Base-by-base conservation (phyloP, 2,888 invertebrate genomes). In the Enchytraeus crypticus region DNA sequence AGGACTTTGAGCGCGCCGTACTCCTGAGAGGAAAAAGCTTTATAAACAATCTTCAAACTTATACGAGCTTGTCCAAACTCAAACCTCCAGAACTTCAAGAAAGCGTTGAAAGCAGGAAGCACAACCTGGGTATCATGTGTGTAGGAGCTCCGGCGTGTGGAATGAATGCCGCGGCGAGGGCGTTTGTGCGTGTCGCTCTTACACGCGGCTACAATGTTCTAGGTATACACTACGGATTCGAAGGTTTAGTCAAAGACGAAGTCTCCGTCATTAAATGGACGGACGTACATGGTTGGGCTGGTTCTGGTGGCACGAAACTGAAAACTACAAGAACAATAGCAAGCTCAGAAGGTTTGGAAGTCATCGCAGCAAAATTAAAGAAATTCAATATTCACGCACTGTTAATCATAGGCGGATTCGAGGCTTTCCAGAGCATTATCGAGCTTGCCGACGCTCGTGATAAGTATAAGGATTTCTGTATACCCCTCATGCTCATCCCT, bases 131-230 rank as follows among this genome's bases (percentile, higher is more conserved):
- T 26, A 88, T 98, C 49, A 89, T 98, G 88, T 95, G 96, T 79
- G 89, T 97, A 66, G 98, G 98, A 64, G 97, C 98, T 26, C 98
- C 98, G 0, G 92, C 96, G 53, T 97, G 98, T 80, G 98, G 98
- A 62, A 96, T 98, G 93, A 99, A 98, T 81, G 95, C 98, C 3
- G 93, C 95, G 0, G 93, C 97, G 53, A 87, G 98, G 56, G 92
- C 97, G 5, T 97, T 97, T 79, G 97, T 97, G 8, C 84, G 97
- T 57, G 91, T 95, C 81, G 89, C 90, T 73, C 90, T 97, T 77
- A 95, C 92, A 79, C 86, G 92, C 68, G 95, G 96, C 5, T 93
- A 93, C 80, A 88, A 86, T 59, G 92, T 96, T 30, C 86, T 89
- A 60, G 97, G 93, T 54, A 86, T 99, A 56, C 89, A 95, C 73